Evolutionary conservation across 2,797 vertebrate genomes (phyloP).

Genomic region (Mus caroli): DNA sequence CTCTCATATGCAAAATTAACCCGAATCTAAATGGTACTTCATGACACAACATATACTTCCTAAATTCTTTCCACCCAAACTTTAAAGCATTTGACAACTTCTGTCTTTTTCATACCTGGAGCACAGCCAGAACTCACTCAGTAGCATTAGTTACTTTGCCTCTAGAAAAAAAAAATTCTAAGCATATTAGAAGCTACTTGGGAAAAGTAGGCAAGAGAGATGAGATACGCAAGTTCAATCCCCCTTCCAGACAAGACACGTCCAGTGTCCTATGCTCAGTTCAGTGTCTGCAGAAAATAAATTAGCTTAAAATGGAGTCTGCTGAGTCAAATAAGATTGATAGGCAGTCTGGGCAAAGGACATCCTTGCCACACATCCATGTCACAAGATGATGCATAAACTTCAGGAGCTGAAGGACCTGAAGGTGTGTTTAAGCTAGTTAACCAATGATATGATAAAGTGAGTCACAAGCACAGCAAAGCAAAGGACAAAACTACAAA

Average conservation of each 20-base stretch:
- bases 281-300: background rate
- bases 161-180: background rate
- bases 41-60: background rate
- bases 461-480: background rate
- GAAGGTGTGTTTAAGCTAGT: background rate
- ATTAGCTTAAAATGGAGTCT: too few relatives aligned
- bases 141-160: background rate
- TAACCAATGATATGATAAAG: background rate
- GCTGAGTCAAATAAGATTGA: background rate
- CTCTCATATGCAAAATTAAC: background rate
- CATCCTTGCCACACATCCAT: background rate
- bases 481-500: background rate
- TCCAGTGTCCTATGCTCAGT: background rate
- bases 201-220: background rate
- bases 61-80: background rate
- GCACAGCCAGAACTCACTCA: background rate
- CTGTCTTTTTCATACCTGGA: background rate
- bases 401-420: background rate
- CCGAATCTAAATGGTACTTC: background rate
- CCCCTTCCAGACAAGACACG: background rate
- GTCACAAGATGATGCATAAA: background rate
- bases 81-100: constrained; percentile 2
- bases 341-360: background rate
- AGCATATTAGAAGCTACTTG: background rate
- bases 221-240: background rate